Evolutionary conservation across 2,113 vertebrate genomes (phyloP), one percentile per base, ranked within the genome.

Genomic region (Ia io): DNA sequence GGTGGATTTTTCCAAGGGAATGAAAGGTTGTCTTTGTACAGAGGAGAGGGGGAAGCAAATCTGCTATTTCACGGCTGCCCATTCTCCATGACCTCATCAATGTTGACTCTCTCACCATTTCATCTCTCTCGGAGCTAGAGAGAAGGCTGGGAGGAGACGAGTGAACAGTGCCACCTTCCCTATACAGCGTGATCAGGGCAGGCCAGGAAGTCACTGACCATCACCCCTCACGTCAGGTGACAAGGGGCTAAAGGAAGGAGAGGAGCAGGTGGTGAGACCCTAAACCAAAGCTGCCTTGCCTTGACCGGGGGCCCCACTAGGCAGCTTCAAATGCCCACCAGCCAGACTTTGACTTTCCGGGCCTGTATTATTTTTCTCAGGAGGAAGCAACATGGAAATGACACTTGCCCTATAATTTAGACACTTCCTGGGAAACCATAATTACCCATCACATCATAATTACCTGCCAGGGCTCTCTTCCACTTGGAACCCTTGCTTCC

Each of bases 391-490:
- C 73, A 70, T 20, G 80, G 32, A 93, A 93, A 47, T 65, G 89
- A 77, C 79, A 80, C 53, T 76, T 44, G 88, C 61, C 80, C 91
- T 97, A 35, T 97, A 84, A 97, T 98, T 95, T 87, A 61, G 74
- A 59, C 70, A 90, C 96, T 98, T 98, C 96, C 97, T 97, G 91
- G 91, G 95, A 93, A 95, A 91, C 83, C 93, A 0, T 91, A 96
- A 96, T 93, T 87, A 73, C 17, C 94, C 25, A n/a, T 74, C 74
- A 11, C 73, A 16, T 94, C 82, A 35, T 95, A 95, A 97, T 96
- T 96, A 97, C 96, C 95, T 4, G 0, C 79, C 87, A 84, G 71
- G 11, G 4, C 77, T 51, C 47, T 91, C 63, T 85, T 88, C 87
- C 71, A 18, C 90, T 83, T 93, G 90, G 88, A 67, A 83, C 42